Base-by-base conservation (phyloP, 2,113 vertebrate genomes). In the Myotis yumanensis region DNA sequence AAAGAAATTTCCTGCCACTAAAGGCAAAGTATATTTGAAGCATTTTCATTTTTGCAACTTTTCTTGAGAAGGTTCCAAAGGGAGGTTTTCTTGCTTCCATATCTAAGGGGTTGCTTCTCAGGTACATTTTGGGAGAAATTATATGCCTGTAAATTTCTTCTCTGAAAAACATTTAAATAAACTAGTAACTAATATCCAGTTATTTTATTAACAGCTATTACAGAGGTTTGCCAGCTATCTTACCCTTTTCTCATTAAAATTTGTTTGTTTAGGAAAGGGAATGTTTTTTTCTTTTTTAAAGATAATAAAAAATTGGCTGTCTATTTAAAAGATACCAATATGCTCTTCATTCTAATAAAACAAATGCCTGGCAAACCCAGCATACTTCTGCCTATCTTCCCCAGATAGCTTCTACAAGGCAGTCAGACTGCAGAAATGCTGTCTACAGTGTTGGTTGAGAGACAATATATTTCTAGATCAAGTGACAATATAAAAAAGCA, bases 241-340 rank as follows among this genome's bases (percentile, higher is more conserved):
- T 66, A 86, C 17, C 89, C 46, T 90, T 91, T 82, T n/a, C 73
- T 40, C 76, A 90, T 84, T 86, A 93, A 84, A 86, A 93, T 96
- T 6, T 89, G 16, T 93, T 91, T 84, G 54, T 81, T 54, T 89
- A 51, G 68, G 40, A 88, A 95, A 71, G 68, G 54, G 6, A 7
- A 92, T 66, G 28, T 7, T 66, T 66, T 66, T 32, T 66, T 66
- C 28, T 32, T 32, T 64, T 64, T 64, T 64, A 72, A 37, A 20
- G 54, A 22, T 73, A 93, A 81, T 57, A 71, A 84, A 90, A 83
- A 77, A 59, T 37, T 5, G 46, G 51, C 43, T 89, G 12, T 77
- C 52, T 88, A 18, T 87, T 77, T 90, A 51, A 76, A 80, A 95
- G 30, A 91, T 48, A 91, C 30, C 68, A 9, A 51, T 30, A 94